Percentiles rank a stretch among this genome's conserved stretches.
These are phyloP conservation scores for Lepidocolaptes lacrymiger DNA, from an alignment of 2,797 vertebrate species.

Conservation along the genomic window DNA sequence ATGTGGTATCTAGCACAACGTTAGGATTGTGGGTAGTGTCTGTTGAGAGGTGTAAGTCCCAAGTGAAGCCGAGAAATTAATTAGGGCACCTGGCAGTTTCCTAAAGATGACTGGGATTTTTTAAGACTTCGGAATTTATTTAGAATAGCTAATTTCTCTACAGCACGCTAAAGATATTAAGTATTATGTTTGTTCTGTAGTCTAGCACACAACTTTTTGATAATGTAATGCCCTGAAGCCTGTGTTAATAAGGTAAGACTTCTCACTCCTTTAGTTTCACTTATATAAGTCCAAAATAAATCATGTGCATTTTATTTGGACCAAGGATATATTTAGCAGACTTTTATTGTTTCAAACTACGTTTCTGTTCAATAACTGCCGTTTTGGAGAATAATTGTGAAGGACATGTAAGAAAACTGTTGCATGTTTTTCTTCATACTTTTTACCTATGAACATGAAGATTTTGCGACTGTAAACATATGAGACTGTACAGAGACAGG, in stretches of 20 bases:
- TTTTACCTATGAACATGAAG: conserved; percentile 25
- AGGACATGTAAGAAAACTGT: background rate
- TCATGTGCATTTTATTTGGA: conserved; percentile 42
- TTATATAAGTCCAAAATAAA: background rate
- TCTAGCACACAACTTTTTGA: background rate
- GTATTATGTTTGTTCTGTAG: background rate
- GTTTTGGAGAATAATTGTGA: conserved; percentile 38
- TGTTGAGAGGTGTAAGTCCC: background rate
- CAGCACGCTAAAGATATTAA: background rate
- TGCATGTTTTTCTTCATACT: conserved; percentile 42
- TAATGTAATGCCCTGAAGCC: background rate
- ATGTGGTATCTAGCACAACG: background rate
- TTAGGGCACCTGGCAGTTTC: background rate
- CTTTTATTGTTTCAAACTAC: background rate
- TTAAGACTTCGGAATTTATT: background rate
- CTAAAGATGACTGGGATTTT: background rate
- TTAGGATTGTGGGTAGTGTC: background rate
- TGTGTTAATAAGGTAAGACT: background rate
- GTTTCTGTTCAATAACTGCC: background rate
- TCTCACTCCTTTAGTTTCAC: background rate
- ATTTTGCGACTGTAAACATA: background rate
- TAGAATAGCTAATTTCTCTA: background rate
- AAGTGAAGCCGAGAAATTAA: background rate
- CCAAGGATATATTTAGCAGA: conserved; percentile 34
- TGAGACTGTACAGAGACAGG: background rate